A percentile compares a stretch with the other conserved stretches of the same genome.
Evolutionary conservation across 2,888 invertebrate genomes (phyloP).

Genomic region (Micoletzkya japonica): DNA sequence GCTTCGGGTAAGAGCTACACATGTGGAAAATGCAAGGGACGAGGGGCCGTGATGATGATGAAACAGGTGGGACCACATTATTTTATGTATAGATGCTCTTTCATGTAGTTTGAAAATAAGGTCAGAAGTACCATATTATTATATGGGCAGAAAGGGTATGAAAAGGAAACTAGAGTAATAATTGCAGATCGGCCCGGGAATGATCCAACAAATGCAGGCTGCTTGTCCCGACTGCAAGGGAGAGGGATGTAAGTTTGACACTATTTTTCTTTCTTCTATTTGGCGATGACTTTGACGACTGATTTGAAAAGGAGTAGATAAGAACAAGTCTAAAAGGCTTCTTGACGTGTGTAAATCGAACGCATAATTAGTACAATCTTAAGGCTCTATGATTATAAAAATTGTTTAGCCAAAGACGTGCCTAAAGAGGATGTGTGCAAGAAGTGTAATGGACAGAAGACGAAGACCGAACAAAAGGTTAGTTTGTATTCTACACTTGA

Average conservation of each 20-base stretch:
- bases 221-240: constrained; percentile 69
- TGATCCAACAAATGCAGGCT: constrained; percentile 69
- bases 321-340: too few species aligned
- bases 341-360: too few species aligned
- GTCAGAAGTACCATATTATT: too few species aligned
- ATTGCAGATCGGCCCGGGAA: constrained; percentile 75
- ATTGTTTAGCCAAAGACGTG: constrained; percentile 51
- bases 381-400: not conserved
- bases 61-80: constrained; percentile 33
- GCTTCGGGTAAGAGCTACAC: constrained; percentile 60
- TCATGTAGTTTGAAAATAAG: too few species aligned
- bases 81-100: not conserved
- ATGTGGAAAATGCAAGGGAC: constrained; percentile 79
- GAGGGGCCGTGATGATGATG: constrained; percentile 68
- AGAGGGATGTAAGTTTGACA: constrained; percentile 65
- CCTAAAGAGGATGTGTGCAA: constrained; percentile 81
- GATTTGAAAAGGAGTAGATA: too few species aligned
- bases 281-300: not conserved
- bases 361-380: too few species aligned
- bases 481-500: too few species aligned
- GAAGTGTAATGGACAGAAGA: constrained; percentile 82
- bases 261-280: not conserved
- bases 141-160: too few species aligned
- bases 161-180: too few species aligned
- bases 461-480: constrained; percentile 80